Evolutionary conservation across 2,797 vertebrate species (phyloP).

Genomic region (Tauraco hartlaubi): DNA sequence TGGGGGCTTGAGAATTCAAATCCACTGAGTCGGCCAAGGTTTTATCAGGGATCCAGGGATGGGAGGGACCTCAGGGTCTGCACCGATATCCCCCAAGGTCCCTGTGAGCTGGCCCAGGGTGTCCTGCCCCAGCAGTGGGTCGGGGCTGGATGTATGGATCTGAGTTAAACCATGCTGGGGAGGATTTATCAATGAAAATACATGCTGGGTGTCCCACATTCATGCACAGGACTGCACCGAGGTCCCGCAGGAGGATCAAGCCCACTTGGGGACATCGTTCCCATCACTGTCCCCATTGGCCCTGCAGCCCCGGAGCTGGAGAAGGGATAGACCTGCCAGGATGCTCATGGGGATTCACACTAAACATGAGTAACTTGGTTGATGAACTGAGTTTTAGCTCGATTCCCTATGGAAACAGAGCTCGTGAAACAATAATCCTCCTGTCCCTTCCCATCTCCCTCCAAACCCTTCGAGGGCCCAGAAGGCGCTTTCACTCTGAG

Average conservation of each 20-base stretch:
- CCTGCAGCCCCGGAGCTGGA: background rate
- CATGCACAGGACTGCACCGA: rapidly evolving
- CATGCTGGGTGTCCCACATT: background rate
- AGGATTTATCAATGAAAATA: background rate
- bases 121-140: background rate
- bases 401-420: background rate
- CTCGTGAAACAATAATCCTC: background rate
- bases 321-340: background rate
- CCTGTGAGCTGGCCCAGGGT: background rate
- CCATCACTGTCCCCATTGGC: rapidly evolving
- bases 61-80: background rate
- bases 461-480: background rate
- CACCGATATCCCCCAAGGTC: background rate
- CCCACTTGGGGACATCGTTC: background rate
- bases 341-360: background rate
- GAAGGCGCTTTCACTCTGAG: rapidly evolving
- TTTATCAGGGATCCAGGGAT: background rate
- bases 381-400: background rate
- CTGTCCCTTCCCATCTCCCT: background rate
- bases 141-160: background rate
- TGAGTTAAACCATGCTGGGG: background rate
- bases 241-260: background rate
- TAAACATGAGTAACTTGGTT: background rate
- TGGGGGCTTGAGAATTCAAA: background rate
- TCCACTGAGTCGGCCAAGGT: background rate